Conservation (phyloP, 2,113 vertebrate species). For the Sylvia atricapilla region DNA sequence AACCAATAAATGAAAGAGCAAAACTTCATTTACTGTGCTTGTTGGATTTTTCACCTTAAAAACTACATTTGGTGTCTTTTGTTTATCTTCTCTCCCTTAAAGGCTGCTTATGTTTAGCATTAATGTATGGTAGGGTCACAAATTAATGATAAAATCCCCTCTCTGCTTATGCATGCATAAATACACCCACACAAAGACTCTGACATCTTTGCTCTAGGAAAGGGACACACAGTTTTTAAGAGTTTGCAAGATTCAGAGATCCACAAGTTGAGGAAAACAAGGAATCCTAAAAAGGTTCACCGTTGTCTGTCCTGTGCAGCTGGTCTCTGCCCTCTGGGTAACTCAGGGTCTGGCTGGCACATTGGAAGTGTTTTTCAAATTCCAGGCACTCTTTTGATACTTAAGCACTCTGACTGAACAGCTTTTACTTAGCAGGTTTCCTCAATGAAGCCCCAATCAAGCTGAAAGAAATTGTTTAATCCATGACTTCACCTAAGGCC, state of each 20-base stretch:
- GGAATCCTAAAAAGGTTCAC: neutral
- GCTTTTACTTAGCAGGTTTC: conserved; percentile 74
- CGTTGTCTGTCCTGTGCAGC: conserved; percentile 7
- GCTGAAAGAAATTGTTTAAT: conserved; percentile 80
- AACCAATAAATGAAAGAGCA: neutral
- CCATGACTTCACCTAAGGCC: conserved; percentile 64
- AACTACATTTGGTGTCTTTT: neutral
- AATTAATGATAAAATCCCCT: neutral
- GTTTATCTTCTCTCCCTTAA: neutral
- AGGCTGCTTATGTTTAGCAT: neutral
- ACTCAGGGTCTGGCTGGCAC: conserved; percentile 71
- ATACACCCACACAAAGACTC: neutral
- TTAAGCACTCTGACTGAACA: conserved; percentile 74
- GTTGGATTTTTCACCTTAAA: neutral
- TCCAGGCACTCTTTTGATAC: conserved; percentile 73
- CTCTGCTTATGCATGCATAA: neutral
- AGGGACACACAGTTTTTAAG: neutral
- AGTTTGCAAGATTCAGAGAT: neutral
- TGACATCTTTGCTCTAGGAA: neutral
- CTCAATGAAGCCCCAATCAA: conserved; percentile 75
- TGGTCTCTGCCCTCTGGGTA: conserved; percentile 48
- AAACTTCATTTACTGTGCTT: neutral
- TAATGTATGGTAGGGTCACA: neutral
- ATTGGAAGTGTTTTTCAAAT: conserved; percentile 73
- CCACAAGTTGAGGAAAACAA: neutral